Conservation (phyloP, 2,888 invertebrate genomes). For the Prosapia bicincta region DNA sequence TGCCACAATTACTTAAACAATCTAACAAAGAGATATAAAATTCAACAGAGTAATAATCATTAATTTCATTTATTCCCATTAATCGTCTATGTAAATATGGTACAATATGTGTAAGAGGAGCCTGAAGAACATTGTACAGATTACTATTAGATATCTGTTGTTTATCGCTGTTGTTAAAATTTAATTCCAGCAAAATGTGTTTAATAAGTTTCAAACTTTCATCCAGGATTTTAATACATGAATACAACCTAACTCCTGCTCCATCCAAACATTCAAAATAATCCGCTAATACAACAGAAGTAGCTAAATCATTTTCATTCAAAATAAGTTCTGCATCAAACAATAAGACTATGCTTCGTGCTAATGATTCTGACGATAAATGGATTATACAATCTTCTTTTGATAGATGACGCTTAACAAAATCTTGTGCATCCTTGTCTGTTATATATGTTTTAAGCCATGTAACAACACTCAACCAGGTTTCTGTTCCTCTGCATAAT, state of each 20-base stretch:
- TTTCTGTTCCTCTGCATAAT: conserved; percentile 7
- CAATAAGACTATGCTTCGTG: conserved; percentile 15
- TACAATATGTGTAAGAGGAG: neutral
- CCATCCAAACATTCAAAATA: conserved; percentile 19
- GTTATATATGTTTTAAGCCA: conserved; percentile 10
- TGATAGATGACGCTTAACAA: neutral
- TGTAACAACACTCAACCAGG: conserved; percentile 8
- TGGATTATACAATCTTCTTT: neutral
- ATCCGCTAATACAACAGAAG: neutral
- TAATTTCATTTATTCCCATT: neutral
- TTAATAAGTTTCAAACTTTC: conserved; percentile 4
- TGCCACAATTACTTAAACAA: neutral
- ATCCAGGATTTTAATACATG: conserved; percentile 19
- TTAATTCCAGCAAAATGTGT: conserved; percentile 5
- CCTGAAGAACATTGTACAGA: neutral
- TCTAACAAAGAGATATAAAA: neutral
- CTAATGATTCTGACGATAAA: conserved; percentile 14
- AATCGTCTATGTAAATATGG: neutral
- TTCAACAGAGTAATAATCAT: neutral
- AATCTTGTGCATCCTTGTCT: neutral
- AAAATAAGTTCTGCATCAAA: conserved; percentile 11
- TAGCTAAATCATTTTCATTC: neutral
- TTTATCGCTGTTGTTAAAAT: neutral
- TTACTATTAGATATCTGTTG: neutral
- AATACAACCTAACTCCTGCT: conserved; percentile 25